Conservation (phyloP, 1,140 invertebrate species). For the Penaeus japonicus region DNA sequence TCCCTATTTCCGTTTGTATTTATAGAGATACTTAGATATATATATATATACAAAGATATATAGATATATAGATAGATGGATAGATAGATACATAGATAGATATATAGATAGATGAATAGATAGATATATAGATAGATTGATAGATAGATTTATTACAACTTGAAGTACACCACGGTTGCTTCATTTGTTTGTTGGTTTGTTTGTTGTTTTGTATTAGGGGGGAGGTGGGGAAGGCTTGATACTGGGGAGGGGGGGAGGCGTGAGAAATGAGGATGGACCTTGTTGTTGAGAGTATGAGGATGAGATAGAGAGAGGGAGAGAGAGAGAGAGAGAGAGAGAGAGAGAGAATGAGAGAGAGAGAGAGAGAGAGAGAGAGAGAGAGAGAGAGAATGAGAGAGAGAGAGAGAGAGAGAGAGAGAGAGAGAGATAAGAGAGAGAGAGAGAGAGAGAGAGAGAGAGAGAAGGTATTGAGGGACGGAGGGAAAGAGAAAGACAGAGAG, state of each 20-base stretch:
- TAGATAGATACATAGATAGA: no score
- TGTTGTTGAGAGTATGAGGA: not conserved
- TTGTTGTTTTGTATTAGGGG: no score
- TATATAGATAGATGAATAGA: no score
- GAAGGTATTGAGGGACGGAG: not conserved
- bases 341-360: not conserved
- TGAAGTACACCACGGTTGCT: no score
- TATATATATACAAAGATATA: no score
- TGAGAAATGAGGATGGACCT: not conserved
- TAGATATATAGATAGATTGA: no score
- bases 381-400: slow-evolving; percentile 9
- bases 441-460: no score
- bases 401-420: not conserved
- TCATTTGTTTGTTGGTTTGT: no score
- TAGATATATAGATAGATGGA: no score
- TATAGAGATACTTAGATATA: no score
- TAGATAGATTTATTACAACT: no score
- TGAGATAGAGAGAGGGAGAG: not conserved
- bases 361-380: slow-evolving; percentile 2
- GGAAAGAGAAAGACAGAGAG: not conserved
- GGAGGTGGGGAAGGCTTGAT: not conserved
- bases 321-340: not conserved
- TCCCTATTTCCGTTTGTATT: no score
- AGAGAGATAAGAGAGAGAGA: not conserved
- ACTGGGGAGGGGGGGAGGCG: not conserved